phyloP scores from a whole-genome alignment of 2,113 vertebrate species.

The Forbesichthys agassizii region DNA sequence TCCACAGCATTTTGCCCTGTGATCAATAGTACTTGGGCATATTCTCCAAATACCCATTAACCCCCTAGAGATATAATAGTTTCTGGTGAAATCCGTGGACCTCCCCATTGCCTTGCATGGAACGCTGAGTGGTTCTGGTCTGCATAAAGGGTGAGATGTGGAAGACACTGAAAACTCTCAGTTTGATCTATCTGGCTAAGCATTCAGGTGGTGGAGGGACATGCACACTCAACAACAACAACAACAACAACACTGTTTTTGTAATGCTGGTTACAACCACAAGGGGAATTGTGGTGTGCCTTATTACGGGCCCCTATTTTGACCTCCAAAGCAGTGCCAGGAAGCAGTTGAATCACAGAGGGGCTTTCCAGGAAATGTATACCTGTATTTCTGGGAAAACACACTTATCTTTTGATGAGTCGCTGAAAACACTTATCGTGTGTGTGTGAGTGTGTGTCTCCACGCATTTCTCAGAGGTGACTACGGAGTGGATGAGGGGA shows the following conservation, averaged over 20 bases:
- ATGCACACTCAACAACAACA: background rate
- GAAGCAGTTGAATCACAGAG: slow-evolving; percentile 32
- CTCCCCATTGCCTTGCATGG: too few species aligned
- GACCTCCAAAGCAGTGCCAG: slow-evolving; percentile 13
- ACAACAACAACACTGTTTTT: background rate
- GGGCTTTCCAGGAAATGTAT: slow-evolving; percentile 46
- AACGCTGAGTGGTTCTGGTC: too few species aligned
- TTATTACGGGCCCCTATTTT: background rate
- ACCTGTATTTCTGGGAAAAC: slow-evolving; percentile 31
- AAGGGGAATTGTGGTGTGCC: slow-evolving; percentile 1
- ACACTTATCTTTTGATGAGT: slow-evolving; percentile 44
- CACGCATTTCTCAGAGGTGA: slow-evolving; percentile 13
- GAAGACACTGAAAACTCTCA: too few species aligned
- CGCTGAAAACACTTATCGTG: background rate
- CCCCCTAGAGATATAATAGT: too few species aligned
- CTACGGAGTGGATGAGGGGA: slow-evolving; percentile 6
- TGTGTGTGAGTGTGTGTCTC: background rate
- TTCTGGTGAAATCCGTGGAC: too few species aligned
- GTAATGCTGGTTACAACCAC: background rate
- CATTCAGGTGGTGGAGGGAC: too few species aligned
- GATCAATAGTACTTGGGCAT: too few species aligned
- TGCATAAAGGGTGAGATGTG: too few species aligned
- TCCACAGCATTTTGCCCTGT: too few species aligned
- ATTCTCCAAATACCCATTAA: too few species aligned
- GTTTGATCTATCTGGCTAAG: too few species aligned